These are phyloP conservation scores for Hylomyscus alleni DNA, from an alignment of 2,797 vertebrate species.

Conservation along the genomic window DNA sequence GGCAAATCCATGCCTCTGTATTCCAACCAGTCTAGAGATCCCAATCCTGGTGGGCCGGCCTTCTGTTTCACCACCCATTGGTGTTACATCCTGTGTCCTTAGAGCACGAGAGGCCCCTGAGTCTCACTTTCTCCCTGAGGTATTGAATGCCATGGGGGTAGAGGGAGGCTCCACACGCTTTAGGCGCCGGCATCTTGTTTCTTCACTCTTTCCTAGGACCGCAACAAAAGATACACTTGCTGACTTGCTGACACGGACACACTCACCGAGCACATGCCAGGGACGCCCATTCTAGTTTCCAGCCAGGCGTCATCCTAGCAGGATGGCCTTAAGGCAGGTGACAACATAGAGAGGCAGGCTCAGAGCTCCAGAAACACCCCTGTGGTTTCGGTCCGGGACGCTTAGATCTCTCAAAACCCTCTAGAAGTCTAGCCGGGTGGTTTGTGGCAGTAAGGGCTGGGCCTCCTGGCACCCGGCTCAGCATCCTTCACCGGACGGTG, in stretches of 20 bases:
- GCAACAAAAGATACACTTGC: not conserved
- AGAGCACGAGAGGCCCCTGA: not conserved
- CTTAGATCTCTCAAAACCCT: not conserved
- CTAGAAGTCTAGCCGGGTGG: not conserved
- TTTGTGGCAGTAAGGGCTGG: not conserved
- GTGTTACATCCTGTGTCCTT: not conserved
- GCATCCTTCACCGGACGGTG: not conserved
- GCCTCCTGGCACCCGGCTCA: not conserved
- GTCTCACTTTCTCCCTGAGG: not conserved
- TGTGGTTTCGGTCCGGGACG: not conserved
- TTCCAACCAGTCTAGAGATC: not conserved
- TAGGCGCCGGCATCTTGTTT: not conserved
- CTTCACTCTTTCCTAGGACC: not conserved
- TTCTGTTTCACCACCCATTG: not conserved
- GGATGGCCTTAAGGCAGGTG: conserved; percentile 41
- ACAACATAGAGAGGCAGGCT: conserved; percentile 28
- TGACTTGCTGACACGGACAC: not conserved
- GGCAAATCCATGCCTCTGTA: not conserved
- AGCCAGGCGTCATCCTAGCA: not conserved
- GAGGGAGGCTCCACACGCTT: not conserved
- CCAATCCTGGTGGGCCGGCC: not conserved
- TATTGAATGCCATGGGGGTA: not conserved
- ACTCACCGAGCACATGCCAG: conserved; percentile 55
- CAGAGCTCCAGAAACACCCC: conserved; percentile 27
- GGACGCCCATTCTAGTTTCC: conserved; percentile 50